Evolutionary conservation across 2,888 invertebrate species (phyloP).

Genomic region (Cartodere bifasciata): DNA sequence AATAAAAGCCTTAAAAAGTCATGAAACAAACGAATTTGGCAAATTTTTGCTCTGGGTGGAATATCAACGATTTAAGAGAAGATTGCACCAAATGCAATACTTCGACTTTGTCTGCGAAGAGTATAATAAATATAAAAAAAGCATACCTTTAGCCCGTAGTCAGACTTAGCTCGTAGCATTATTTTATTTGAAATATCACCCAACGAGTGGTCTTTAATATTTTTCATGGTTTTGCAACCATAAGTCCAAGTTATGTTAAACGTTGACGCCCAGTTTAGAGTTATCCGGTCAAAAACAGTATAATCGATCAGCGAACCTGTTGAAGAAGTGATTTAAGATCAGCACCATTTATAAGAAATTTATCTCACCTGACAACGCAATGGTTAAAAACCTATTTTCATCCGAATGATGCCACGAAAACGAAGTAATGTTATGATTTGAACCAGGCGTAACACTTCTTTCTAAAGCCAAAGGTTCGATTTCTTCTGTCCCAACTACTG

Average conservation of each 20-base stretch:
- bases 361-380: slow-evolving; percentile 41
- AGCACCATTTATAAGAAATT: background rate
- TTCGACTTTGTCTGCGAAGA: too few relatives aligned
- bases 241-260: slow-evolving; percentile 64
- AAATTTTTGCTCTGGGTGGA: too few relatives aligned
- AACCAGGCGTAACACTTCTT: slow-evolving; percentile 44
- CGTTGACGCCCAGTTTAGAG: slow-evolving; percentile 67
- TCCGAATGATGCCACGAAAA: slow-evolving; percentile 82
- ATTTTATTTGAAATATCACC: slow-evolving; percentile 63
- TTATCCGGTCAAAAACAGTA: slow-evolving; percentile 68
- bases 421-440: slow-evolving; percentile 46
- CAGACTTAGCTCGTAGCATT: slow-evolving; percentile 53
- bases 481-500: slow-evolving; percentile 52
- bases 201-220: slow-evolving; percentile 39
- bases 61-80: too few relatives aligned
- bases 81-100: too few relatives aligned
- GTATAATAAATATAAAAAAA: too few relatives aligned
- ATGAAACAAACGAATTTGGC: too few relatives aligned
- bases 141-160: slow-evolving; percentile 69
- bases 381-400: slow-evolving; percentile 62
- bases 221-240: slow-evolving; percentile 51
- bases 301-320: slow-evolving; percentile 56
- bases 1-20: too few relatives aligned
- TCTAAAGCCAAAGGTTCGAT: slow-evolving; percentile 67
- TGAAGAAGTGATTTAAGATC: slow-evolving; percentile 12